These are phyloP conservation scores for Limnodromus scolopaceus DNA, from an alignment of 2,797 vertebrate genomes.

Conservation along the genomic window DNA sequence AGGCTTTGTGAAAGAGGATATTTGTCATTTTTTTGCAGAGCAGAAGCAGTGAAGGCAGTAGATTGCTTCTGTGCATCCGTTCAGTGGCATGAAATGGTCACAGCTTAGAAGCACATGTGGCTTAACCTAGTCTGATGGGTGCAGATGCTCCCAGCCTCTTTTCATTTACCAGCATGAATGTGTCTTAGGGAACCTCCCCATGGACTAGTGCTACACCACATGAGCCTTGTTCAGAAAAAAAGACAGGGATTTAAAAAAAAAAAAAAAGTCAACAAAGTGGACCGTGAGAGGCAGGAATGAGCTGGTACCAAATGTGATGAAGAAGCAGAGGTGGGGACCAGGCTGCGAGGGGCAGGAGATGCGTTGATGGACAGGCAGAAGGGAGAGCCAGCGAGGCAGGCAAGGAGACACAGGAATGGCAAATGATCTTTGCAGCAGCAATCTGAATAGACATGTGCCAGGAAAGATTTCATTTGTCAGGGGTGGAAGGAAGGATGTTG, in stretches of 20 bases:
- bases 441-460: slow-evolving; percentile 30
- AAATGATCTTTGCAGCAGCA: not conserved
- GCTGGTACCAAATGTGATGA: not conserved
- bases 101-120: not conserved
- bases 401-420: not conserved
- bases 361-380: not conserved
- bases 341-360: not conserved
- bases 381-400: not conserved
- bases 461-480: not conserved
- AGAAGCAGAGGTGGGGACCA: not conserved
- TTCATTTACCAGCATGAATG: not conserved
- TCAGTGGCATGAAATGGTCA: rapidly evolving
- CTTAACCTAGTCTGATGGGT: not conserved
- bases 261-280: not conserved
- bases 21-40: not conserved
- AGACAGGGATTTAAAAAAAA: not conserved
- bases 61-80: not conserved
- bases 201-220: not conserved
- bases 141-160: not conserved
- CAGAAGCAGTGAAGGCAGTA: not conserved
- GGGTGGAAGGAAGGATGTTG: not conserved
- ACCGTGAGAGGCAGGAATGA: not conserved
- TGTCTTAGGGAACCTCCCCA: not conserved
- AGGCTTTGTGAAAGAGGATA: not conserved
- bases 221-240: not conserved